These are phyloP conservation scores for Stichodactyla helianthus DNA, from an alignment of 64 coral and sea anemone species.

Conservation along the genomic window DNA sequence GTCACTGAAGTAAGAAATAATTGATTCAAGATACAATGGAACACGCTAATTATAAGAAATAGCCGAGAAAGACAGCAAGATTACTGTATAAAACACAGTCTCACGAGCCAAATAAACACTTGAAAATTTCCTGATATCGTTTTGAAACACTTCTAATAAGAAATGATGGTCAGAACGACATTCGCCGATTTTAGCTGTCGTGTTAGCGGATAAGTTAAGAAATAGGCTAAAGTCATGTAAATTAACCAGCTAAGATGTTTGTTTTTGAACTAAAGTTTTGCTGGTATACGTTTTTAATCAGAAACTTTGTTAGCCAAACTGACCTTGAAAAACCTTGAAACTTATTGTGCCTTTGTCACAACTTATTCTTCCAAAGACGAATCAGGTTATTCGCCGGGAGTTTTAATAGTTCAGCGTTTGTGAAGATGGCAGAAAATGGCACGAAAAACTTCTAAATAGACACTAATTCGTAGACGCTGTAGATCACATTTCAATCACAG, in stretches of 20 bases:
- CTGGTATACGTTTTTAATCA: not conserved
- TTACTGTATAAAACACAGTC: not conserved
- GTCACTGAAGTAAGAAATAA: not conserved
- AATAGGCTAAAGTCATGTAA: not conserved
- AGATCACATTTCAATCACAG: not conserved
- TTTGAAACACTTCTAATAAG: too few relatives aligned
- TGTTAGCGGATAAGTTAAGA: not conserved
- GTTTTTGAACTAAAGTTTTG: not conserved
- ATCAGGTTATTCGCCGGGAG: not conserved
- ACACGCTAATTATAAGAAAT: not conserved
- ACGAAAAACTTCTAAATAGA: not conserved
- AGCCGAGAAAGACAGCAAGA: not conserved
- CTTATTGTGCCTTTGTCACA: not conserved
- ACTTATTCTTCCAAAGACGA: not conserved
- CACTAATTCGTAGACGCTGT: not conserved
- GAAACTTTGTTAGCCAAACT: not conserved
- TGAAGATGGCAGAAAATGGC: not conserved
- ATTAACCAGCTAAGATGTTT: not conserved
- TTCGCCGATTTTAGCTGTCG: not conserved
- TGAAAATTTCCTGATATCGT: not conserved
- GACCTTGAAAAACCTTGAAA: not conserved
- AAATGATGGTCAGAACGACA: too few relatives aligned
- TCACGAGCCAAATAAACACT: not conserved
- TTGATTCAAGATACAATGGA: not conserved
- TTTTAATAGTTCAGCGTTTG: too few relatives aligned